Evolutionary conservation across 1,140 invertebrate species (phyloP), one percentile per base, ranked within the genome.

Genomic region (Tetragonula clypearis): DNA sequence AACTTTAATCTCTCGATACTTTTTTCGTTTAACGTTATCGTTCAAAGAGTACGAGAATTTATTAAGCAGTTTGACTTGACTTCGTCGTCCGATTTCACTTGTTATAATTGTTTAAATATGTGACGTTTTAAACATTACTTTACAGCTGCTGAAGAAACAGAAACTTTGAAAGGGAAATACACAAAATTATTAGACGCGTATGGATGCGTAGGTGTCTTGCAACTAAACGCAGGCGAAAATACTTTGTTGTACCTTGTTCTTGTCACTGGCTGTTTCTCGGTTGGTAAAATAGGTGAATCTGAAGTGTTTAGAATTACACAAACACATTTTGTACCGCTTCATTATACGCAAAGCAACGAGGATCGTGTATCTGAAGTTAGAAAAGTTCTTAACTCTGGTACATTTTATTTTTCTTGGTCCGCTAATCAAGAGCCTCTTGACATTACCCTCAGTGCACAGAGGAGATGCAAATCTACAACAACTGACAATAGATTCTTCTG

Each of bases 401-500:
- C 98, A 26, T 99, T 99, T 94, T 99, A 99, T 93, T 99, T 99
- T 94, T 98, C 98, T 2, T 98, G 98, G 97, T 96, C 96, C 35
- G 86, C 93, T 65, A 88, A 88, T 58, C 94, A 95, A 65, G 94
- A 96, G 66, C 94, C 95, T 73, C 94, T 99, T 91, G 98, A 99
- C 95, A 96, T 99, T 41, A 99, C 98, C 19, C 94, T 99, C 53
- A 99, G 98, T 95, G 98, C 98, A 66, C 99, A 99, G 94, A 96
- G 98, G 90, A 96, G 97, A 92, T 96, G 96, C 73, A 97, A 97
- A 92, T 97, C 97, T 5, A 95, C 94, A 71, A 95, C 95, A 68
- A 98, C 98, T 14, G 99, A 99, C 94, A 99, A 99, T 91, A 96
- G 98, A 94, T 99, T 99, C 93, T 99, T 99, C 93, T 99, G 98